A percentile compares a stretch with the other conserved stretches of the same genome.
phyloP scores from a whole-genome alignment of 2,113 vertebrate genomes.

The Capreolus pygargus region DNA sequence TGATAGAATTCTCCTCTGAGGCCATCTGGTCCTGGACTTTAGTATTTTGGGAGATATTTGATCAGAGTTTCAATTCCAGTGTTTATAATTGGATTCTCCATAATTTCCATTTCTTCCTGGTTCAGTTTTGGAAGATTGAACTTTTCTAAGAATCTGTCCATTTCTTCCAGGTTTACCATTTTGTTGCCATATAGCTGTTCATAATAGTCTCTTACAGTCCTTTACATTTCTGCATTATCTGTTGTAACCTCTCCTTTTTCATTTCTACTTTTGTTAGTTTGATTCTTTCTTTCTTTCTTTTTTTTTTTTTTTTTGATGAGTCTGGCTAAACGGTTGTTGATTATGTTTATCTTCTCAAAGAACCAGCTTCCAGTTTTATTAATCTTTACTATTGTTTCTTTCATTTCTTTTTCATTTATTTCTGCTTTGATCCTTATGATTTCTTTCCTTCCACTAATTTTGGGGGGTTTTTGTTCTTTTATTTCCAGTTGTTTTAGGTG shows the following conservation, averaged over 20 bases:
- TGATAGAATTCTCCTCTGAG: background rate
- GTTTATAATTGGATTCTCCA: background rate
- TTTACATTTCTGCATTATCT: background rate
- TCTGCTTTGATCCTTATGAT: background rate
- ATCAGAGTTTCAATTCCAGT: background rate
- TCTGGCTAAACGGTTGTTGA: background rate
- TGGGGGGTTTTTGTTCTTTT: fast-evolving
- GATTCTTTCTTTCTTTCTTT: no score
- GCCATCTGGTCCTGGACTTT: background rate
- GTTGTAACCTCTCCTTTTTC: background rate
- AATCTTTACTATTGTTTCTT: background rate
- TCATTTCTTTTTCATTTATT: background rate
- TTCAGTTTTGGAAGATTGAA: background rate
- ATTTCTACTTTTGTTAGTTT: background rate
- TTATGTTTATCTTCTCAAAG: background rate
- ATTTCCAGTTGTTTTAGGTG: background rate
- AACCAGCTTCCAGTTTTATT: background rate
- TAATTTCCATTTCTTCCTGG: background rate
- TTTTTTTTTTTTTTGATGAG: background rate
- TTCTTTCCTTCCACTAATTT: background rate
- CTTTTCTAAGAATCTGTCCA: background rate
- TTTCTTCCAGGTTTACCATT: background rate
- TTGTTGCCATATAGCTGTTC: background rate
- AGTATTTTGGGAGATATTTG: background rate
- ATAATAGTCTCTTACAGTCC: background rate